Conservation (phyloP, 2,113 vertebrate genomes). For the Gopherus evgoodei region DNA sequence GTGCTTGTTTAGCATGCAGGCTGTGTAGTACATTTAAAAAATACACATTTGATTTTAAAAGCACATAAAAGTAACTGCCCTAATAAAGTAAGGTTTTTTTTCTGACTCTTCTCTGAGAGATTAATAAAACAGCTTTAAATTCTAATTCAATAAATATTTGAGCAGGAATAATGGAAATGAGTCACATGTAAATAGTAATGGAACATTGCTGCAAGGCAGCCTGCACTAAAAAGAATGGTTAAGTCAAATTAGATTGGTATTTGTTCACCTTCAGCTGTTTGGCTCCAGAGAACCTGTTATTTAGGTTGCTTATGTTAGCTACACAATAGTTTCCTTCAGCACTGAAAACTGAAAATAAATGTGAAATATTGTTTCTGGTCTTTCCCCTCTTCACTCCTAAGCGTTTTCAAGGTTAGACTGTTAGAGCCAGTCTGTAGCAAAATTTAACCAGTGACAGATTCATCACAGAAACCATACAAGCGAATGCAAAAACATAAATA, state of each 20-base stretch:
- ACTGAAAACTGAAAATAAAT: neutral
- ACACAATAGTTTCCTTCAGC: neutral
- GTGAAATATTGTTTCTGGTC: accelerated
- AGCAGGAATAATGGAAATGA: neutral
- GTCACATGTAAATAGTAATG: neutral
- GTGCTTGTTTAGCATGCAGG: neutral
- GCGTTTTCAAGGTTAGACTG: accelerated
- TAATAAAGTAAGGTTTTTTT: neutral
- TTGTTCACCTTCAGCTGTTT: neutral
- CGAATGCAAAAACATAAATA: neutral
- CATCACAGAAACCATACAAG: neutral
- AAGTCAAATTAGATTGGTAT: neutral
- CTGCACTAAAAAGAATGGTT: neutral
- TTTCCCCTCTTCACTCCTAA: neutral
- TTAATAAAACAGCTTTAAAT: neutral
- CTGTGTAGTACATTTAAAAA: neutral
- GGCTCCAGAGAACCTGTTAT: neutral
- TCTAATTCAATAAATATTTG: neutral
- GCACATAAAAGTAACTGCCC: accelerated
- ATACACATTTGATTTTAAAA: neutral
- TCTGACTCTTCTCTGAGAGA: neutral
- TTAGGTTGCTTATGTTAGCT: neutral
- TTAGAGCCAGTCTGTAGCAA: neutral
- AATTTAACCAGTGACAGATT: neutral
- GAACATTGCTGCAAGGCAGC: neutral